Conservation (phyloP, 2,113 vertebrate species). For the Picathartes gymnocephalus region DNA sequence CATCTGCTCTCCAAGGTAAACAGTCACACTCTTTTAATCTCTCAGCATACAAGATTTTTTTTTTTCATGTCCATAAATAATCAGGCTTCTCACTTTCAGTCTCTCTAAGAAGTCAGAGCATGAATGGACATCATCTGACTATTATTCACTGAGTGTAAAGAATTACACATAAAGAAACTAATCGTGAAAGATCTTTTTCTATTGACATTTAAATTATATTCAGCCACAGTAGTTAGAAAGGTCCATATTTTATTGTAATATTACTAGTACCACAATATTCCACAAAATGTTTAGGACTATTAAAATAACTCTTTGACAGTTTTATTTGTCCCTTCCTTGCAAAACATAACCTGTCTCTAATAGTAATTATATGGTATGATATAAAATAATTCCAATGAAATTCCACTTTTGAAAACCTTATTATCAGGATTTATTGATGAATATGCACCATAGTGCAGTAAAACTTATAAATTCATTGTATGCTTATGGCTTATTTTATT, state of each 20-base stretch:
- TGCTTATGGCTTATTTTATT: constrained; percentile 1
- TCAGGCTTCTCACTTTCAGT: neutral
- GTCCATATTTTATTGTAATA: constrained; percentile 5
- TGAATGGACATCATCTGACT: constrained; percentile 27
- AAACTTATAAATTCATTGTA: constrained; percentile 3
- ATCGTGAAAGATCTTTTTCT: constrained; percentile 11
- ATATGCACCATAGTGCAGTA: neutral
- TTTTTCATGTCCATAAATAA: neutral
- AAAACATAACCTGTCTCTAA: constrained; percentile 15
- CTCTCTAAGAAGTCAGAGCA: neutral
- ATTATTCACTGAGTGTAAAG: neutral
- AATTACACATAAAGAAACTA: constrained; percentile 7
- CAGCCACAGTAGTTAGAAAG: constrained; percentile 19
- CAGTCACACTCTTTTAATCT: neutral
- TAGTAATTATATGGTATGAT: constrained; percentile 14
- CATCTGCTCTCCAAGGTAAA: neutral
- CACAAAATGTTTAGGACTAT: neutral
- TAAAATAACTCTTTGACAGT: constrained; percentile 28
- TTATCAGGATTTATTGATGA: constrained; percentile 38
- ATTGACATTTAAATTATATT: constrained; percentile 24
- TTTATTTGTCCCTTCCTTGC: constrained; percentile 42
- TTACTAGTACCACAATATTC: neutral
- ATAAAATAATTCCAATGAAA: constrained; percentile 43
- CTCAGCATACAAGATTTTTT: neutral
- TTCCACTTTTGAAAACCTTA: constrained; percentile 48